Evolutionary conservation across 2,888 invertebrate genomes (phyloP).

Genomic region (Flabesymbios commensalis): DNA sequence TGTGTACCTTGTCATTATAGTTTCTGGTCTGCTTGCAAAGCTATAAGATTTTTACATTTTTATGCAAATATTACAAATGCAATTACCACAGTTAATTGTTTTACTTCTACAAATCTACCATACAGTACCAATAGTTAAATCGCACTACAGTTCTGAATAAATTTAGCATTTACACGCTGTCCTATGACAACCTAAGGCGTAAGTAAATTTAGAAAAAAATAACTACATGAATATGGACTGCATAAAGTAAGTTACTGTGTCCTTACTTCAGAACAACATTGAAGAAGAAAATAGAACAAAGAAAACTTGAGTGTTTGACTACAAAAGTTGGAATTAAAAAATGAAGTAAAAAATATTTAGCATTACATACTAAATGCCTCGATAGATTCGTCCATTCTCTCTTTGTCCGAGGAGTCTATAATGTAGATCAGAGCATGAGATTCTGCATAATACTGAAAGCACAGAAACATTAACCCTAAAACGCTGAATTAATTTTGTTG

Average conservation of each 20-base stretch:
- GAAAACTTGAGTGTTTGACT: neutral
- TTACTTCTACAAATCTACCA: too few relatives aligned
- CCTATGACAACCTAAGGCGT: too few relatives aligned
- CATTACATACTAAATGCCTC: slow-evolving; percentile 84
- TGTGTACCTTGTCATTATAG: too few relatives aligned
- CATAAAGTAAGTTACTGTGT: neutral
- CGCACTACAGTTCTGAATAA: too few relatives aligned
- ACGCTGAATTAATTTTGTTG: neutral
- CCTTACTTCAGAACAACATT: neutral
- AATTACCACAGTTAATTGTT: too few relatives aligned
- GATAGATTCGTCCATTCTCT: slow-evolving; percentile 91
- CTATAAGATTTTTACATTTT: too few relatives aligned
- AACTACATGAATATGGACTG: neutral
- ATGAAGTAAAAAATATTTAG: neutral
- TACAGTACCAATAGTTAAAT: too few relatives aligned
- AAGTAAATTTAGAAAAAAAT: slow-evolving; percentile 9
- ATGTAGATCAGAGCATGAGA: slow-evolving; percentile 97
- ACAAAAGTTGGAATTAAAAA: neutral
- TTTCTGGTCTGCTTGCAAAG: too few relatives aligned
- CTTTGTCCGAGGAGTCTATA: slow-evolving; percentile 93
- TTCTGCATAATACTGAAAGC: slow-evolving; percentile 88
- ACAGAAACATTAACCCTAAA: neutral
- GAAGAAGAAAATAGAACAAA: too few relatives aligned
- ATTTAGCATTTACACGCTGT: too few relatives aligned
- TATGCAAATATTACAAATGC: too few relatives aligned